Base-by-base conservation (phyloP, 53 echinoderm and acorn worm genomes). In the Apostichopus leukothele region DNA sequence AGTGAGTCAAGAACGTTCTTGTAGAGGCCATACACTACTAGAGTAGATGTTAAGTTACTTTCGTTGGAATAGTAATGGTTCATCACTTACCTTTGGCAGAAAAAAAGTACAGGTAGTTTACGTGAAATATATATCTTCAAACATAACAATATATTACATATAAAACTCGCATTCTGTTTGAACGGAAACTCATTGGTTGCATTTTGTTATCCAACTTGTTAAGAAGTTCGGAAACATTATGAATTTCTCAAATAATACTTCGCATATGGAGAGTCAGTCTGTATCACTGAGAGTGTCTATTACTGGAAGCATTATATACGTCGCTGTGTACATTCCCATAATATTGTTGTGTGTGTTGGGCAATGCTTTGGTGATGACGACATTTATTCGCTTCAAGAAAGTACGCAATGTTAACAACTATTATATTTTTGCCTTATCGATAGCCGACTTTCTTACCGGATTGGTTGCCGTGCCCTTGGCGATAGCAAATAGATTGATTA, bases 341-440 rank as follows among this genome's bases (percentile, higher is more conserved):
- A 54, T 60, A 51, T 2, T 6, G 8, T 0, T 53, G 20, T 21
- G 13, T 19, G n/a, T 83, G 16, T 18, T 19, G 18, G 83, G 83
- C 8, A 83, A 83, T 18, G 52, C 53, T 7, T 19, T 83, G 50
- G 74, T 86, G 5, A 12, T 67, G 11, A 5, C 27, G 23, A 60
- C 75, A 51, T 87, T 87, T 74, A 13, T 73, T 23, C 74, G 75
- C 5, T 74, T 87, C 87, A 73, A 52, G 52, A 16, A 75, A 27
- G 19, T 75, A 2, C 74, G 53, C 7, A 84, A 67, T 14, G 22
- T 67, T 0, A 84, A 84, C 39, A 87, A 73, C 75, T 52, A 73
- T 16, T 53, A n/a, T 51, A 18, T 87, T n/a, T 74, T 75, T 19
- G 75, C 71, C 14, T 74, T 87, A 50, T 39, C 87, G 20, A 39